Evolutionary conservation across 2,888 invertebrate species (phyloP), one percentile per base, ranked within the genome.

Genomic region (Cosmopolites sordidus): DNA sequence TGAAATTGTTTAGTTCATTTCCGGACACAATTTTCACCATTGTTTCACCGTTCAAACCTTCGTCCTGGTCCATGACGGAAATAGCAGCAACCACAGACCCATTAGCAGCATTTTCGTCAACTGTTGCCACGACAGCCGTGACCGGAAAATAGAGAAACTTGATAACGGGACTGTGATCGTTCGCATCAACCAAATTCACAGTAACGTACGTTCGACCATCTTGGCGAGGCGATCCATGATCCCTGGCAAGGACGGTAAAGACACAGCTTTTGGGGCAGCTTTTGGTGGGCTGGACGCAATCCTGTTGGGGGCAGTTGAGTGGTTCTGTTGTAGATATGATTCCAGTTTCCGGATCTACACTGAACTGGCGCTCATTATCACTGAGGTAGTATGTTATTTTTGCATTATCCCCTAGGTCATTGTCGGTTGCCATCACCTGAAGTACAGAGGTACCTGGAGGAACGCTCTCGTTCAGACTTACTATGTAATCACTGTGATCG

Each of bases 191-290:
- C 43, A 94, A 79, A 75, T 92, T 93, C 2, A 95, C 91, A 42
- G 93, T 94, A 18, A 95, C 92, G 73, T 93, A 94, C 2, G 95
- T 91, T 51, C 94, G 80, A 1, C 93, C 94, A 73, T 92, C 91
- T 73, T 94, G 92, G 43, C 91, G 78, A 0, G 95, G 94, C 22
- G 87, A 84, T 2, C 96, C 96, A 69, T 92, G 90, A 76, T 97
- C 96, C 59, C 90, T 80, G 1, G 96, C 96, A 69, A 91, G 92
- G 3, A 97, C 91, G 0, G 93, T 94, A 66, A 97, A 86, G 41
- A 96, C 92, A 74, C 97, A 97, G 68, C 91, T 93, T 77, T 93
- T 93, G 43, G 92, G 89, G 71, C 91, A 89, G 58, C 78, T 77
- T 40, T 73, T 71, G 42, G 74, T 73, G 12, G 82, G 82, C 54